These are phyloP conservation scores for Hyperopisus bebe DNA, from an alignment of 2,113 vertebrate species.

Conservation along the genomic window DNA sequence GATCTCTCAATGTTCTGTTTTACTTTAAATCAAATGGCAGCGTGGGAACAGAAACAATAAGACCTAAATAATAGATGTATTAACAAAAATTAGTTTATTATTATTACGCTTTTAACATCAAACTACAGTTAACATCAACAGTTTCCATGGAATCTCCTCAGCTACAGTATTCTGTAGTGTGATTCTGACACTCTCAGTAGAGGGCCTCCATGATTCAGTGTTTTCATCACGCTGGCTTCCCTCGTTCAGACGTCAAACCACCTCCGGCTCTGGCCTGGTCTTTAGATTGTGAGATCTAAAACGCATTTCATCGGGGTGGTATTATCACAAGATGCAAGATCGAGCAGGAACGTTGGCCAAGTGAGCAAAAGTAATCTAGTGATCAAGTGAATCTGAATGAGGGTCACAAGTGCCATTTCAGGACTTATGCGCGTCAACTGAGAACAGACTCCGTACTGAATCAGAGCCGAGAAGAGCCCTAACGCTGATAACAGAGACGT, in stretches of 20 bases:
- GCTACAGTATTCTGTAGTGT: background rate
- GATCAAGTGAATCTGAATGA: background rate
- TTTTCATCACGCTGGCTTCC: background rate
- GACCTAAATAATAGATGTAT: background rate
- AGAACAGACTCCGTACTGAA: background rate
- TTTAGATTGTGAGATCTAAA: background rate
- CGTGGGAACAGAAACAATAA: background rate
- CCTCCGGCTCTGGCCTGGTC: background rate
- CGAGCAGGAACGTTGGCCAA: background rate
- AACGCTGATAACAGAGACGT: background rate
- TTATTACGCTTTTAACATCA: background rate
- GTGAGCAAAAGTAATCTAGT: background rate
- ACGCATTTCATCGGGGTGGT: background rate
- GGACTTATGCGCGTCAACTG: background rate
- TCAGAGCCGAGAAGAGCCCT: background rate
- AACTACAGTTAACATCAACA: background rate
- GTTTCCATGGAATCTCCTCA: background rate
- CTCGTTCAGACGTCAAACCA: background rate
- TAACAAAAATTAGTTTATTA: background rate
- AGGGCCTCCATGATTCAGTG: background rate
- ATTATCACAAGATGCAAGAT: background rate
- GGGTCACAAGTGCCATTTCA: background rate
- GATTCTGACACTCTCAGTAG: background rate
- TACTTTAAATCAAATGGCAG: background rate
- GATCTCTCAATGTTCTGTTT: background rate